Percentiles rank a stretch among this genome's conserved stretches.
Evolutionary conservation across 2,888 invertebrate species (phyloP).

Genomic region (Habroteleia sp.): DNA sequence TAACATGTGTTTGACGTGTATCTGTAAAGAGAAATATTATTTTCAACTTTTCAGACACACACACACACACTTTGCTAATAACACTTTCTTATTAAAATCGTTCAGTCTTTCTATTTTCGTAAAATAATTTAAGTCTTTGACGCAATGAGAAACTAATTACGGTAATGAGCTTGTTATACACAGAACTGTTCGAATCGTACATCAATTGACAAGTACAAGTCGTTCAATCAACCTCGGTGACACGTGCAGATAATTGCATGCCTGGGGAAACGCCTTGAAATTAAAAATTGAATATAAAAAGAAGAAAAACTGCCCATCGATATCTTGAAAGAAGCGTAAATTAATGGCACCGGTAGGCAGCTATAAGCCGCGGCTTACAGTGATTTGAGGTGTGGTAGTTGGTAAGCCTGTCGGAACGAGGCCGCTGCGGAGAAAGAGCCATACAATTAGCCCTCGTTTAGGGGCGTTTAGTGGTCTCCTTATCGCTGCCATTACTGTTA

Average conservation of each 20-base stretch:
- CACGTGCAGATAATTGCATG: slow-evolving; percentile 52
- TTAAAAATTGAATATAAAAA: slow-evolving; percentile 4
- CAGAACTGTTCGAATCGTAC: slow-evolving; percentile 25
- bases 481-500: slow-evolving; percentile 79
- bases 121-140: slow-evolving; percentile 47
- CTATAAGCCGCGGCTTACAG: slow-evolving; percentile 68
- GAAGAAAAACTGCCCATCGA: slow-evolving; percentile 55
- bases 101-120: slow-evolving; percentile 24
- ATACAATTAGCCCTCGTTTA: slow-evolving; percentile 80
- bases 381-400: slow-evolving; percentile 42
- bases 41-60: slow-evolving; percentile 15
- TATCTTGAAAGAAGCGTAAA: slow-evolving; percentile 71
- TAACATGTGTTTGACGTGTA: no score
- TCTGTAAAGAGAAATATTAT: no score
- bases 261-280: slow-evolving; percentile 27
- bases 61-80: slow-evolving; percentile 3
- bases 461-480: slow-evolving; percentile 77
- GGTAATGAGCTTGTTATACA: slow-evolving; percentile 50
- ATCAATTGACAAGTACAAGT: slow-evolving; percentile 52
- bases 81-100: slow-evolving; percentile 28
- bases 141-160: slow-evolving; percentile 50
- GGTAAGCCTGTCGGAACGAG: slow-evolving; percentile 24
- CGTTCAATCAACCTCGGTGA: slow-evolving; percentile 48
- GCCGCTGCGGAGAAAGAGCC: slow-evolving; percentile 55
- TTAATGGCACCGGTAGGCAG: slow-evolving; percentile 72